phyloP scores from a whole-genome alignment of 2,797 vertebrate genomes.

The Phalloptychus januarius region DNA sequence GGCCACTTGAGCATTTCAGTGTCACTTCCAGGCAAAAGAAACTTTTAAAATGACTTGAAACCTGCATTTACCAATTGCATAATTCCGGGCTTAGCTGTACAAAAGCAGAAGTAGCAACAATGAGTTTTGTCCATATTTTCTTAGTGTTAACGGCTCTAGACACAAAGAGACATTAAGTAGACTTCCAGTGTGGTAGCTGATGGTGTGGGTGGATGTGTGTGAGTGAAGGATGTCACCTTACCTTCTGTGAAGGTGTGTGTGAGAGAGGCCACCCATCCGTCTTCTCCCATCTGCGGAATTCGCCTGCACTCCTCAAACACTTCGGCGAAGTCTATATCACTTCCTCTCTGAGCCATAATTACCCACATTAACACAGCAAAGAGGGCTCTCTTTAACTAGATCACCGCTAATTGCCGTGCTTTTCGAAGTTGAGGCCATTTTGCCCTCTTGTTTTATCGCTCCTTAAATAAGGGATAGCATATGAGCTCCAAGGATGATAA shows the following conservation, averaged over 20 bases:
- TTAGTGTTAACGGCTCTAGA: conserved; percentile 26
- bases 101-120: no score
- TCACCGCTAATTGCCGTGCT: conserved; percentile 42
- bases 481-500: conserved; percentile 60
- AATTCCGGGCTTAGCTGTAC: background rate
- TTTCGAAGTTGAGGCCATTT: conserved; percentile 63
- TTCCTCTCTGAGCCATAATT: conserved; percentile 69
- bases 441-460: conserved; percentile 28
- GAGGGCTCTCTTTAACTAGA: conserved; percentile 63
- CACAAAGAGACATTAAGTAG: conserved; percentile 34
- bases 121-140: background rate
- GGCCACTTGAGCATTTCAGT: background rate
- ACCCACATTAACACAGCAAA: conserved; percentile 65
- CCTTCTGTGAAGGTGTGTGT: conserved; percentile 9
- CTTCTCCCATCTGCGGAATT: conserved; percentile 33
- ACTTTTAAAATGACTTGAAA: background rate
- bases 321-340: conserved; percentile 38
- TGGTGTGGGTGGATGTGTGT: background rate
- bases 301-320: conserved; percentile 21
- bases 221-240: conserved; percentile 11
- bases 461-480: conserved; percentile 57
- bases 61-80: background rate
- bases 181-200: no score
- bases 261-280: conserved; percentile 14
- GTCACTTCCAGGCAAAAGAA: background rate